Conservation (phyloP, 2,888 invertebrate genomes). For the Neria commutata region DNA sequence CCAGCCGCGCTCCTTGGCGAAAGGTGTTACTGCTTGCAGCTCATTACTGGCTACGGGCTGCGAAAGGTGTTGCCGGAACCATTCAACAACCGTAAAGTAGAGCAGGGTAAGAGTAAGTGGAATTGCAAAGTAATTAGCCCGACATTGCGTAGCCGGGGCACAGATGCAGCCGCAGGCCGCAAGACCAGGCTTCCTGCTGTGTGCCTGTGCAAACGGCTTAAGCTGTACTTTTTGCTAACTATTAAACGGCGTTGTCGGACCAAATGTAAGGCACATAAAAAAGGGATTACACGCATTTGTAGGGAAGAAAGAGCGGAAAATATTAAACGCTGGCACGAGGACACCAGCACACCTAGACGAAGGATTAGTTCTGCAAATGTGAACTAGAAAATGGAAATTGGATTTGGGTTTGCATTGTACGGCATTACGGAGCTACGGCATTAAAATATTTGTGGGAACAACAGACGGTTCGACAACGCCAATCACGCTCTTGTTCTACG, state of each 20-base stretch:
- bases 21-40: background rate
- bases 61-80: background rate
- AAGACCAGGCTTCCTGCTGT: no score
- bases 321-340: background rate
- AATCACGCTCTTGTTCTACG: no score
- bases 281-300: background rate
- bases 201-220: no score
- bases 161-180: no score
- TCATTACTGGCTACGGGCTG: no score
- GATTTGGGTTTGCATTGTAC: no score
- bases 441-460: no score
- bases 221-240: no score
- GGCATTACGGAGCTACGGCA: no score
- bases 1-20: background rate
- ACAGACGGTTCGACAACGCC: no score
- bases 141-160: no score
- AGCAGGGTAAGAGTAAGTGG: background rate
- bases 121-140: background rate
- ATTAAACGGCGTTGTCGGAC: background rate
- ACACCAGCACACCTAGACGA: no score
- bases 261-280: background rate
- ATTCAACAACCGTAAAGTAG: background rate
- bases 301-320: background rate
- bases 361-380: background rate
- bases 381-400: background rate